A percentile compares a stretch with the other conserved stretches of the same genome.
Conservation (phyloP, 2,113 vertebrate genomes). For the Cyanistes caeruleus region DNA sequence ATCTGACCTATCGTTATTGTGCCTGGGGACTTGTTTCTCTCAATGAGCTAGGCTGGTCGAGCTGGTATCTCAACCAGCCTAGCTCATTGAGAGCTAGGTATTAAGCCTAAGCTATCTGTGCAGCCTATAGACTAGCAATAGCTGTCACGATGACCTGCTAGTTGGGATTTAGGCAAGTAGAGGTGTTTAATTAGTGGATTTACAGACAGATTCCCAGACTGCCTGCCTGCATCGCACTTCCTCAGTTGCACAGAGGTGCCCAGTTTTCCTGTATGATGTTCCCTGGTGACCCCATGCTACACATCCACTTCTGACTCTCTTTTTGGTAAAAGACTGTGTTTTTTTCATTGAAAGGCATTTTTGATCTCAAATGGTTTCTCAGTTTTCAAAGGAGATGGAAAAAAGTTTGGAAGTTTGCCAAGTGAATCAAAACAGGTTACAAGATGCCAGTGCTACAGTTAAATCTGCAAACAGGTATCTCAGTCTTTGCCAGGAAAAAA, state of each 20-base stretch:
- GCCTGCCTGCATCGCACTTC: accelerated
- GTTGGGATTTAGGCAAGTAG: background rate
- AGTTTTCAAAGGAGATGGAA: background rate
- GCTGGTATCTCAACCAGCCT: no score
- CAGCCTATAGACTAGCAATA: no score
- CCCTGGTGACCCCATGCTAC: background rate
- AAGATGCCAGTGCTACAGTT: background rate
- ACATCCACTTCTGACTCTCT: background rate
- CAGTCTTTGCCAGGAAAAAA: background rate
- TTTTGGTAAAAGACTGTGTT: background rate
- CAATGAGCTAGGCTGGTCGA: no score
- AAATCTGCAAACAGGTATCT: background rate
- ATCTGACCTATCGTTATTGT: no score
- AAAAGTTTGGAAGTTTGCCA: background rate
- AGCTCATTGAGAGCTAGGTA: no score
- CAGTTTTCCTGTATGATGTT: background rate
- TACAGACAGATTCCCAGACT: background rate
- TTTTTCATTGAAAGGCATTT: background rate
- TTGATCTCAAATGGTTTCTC: background rate
- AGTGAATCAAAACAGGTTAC: background rate
- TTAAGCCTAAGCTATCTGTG: no score
- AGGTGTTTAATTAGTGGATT: background rate
- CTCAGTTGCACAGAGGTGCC: background rate
- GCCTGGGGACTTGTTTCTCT: no score
- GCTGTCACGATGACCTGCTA: background rate